Base-by-base conservation (phyloP, 2,113 vertebrate species). In the Lucifuga dentata region DNA sequence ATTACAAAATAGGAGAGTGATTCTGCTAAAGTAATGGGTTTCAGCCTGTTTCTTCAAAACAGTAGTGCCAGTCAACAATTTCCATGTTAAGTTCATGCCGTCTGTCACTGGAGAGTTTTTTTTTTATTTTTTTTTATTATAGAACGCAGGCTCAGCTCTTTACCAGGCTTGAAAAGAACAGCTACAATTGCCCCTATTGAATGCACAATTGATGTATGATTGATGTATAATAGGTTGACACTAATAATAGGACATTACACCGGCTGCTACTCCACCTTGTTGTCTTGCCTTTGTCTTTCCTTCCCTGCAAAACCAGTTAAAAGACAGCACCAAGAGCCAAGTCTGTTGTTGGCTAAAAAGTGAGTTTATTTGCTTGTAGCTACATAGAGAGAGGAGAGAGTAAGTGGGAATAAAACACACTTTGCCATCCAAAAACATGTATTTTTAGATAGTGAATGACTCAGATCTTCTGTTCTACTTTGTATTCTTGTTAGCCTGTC, bases 161-260 rank as follows among this genome's bases (percentile, higher is more conserved):
- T 76, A 19, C 57, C 55, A 19, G 38, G 9, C 39, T 61, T 1
- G 8, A 20, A 51, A 33, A 57, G 59, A 70, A 61, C 33, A 38
- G 17, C 59, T 60, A 57, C 51, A 82, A 65, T 51, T 59, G 68
- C 48, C 32, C 38, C 11, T 21, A 59, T 29, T 77, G 65, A 78
- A 68, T 55, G 58, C 11, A 13, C 26, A 0, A 16, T 44, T 56
- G 61, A 77, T 56, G 69, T 51, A 73, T 56, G 40, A 32, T 68
- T 59, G 79, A 83, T 56, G 45, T 33, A 68, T 70, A 61, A 74
- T 68, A 24, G 59, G 38, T 72, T 63, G 51, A 76, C 50, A 61
- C 45, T 64, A 78, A 85, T 83, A 82, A 78, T 70, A 67, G 56
- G 61, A 81, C 64, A 57, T 50, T 61, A 70, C 58, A 74, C 24